Conservation (phyloP, 2,113 vertebrate genomes). For the Carassius carassius region DNA sequence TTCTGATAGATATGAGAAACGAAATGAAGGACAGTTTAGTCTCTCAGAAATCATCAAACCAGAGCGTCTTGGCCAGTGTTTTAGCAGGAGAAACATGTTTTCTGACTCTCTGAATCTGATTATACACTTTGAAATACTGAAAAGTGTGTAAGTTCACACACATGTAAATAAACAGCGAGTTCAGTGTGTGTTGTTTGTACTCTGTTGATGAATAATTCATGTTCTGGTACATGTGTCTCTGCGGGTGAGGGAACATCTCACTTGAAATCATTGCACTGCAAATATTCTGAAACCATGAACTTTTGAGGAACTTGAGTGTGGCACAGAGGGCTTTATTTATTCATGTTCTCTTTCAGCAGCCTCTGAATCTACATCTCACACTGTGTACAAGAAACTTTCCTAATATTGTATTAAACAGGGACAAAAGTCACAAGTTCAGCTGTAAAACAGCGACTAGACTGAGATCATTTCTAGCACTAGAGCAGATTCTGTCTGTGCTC, state of each 20-base stretch:
- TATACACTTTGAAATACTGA: not conserved
- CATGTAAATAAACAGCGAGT: not conserved
- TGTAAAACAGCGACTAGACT: not conserved
- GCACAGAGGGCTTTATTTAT: conserved; percentile 9
- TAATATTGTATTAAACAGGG: not conserved
- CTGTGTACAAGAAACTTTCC: not conserved
- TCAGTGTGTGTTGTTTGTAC: not conserved
- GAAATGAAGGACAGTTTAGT: not conserved
- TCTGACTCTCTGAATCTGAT: not conserved
- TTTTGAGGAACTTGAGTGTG: conserved; percentile 6
- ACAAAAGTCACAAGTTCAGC: not conserved
- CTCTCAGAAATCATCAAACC: not conserved
- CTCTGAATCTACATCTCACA: conserved; percentile 3
- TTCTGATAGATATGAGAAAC: not conserved
- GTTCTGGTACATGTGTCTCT: not conserved
- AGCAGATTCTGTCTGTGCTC: not conserved
- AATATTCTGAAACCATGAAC: conserved; percentile 25
- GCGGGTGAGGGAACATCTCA: not conserved
- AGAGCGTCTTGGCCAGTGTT: not conserved
- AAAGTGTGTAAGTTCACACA: not conserved
- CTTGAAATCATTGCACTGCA: not conserved
- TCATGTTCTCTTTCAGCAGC: not conserved
- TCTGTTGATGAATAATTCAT: conserved; percentile 13
- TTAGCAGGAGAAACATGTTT: not conserved
- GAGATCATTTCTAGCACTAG: not conserved